Conservation (phyloP, 2,888 invertebrate species). For the Coronaproctus castanopsis region DNA sequence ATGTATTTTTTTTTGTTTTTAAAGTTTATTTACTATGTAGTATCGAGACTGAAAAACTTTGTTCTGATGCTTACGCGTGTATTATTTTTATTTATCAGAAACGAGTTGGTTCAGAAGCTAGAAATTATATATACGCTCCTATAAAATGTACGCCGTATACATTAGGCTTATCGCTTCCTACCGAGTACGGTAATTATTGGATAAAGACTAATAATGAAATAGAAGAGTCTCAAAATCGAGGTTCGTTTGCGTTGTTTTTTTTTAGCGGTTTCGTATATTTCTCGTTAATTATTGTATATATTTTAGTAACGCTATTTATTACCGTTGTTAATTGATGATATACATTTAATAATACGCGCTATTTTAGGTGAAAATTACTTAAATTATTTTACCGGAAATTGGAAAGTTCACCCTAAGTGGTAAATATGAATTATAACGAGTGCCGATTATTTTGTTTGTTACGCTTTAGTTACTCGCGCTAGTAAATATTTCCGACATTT, state of each 20-base stretch:
- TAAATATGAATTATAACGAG: slow-evolving; percentile 24
- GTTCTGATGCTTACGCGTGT: too few relatives aligned
- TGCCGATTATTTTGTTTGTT: not conserved
- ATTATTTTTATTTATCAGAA: slow-evolving; percentile 37
- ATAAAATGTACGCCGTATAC: slow-evolving; percentile 71
- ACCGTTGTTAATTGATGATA: slow-evolving; percentile 1
- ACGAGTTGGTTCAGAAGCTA: slow-evolving; percentile 54
- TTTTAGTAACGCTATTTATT: not conserved
- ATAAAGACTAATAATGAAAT: slow-evolving; percentile 60
- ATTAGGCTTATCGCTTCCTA: slow-evolving; percentile 63
- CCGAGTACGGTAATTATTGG: slow-evolving; percentile 54
- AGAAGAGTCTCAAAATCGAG: slow-evolving; percentile 40
- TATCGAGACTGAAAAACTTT: too few relatives aligned
- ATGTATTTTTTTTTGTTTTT: too few relatives aligned
- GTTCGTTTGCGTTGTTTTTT: too few relatives aligned
- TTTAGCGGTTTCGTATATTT: too few relatives aligned
- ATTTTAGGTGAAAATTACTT: slow-evolving; percentile 29
- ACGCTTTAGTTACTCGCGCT: not conserved
- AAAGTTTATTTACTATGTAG: too few relatives aligned
- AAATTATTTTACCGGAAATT: slow-evolving; percentile 49
- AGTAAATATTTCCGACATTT: not conserved
- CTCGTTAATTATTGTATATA: slow-evolving; percentile 19
- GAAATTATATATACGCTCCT: slow-evolving; percentile 65
- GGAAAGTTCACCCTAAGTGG: slow-evolving; percentile 72
- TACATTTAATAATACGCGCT: not conserved